These are phyloP conservation scores for Tinea trinotella DNA, from an alignment of 2,888 invertebrate genomes.

Conservation along the genomic window DNA sequence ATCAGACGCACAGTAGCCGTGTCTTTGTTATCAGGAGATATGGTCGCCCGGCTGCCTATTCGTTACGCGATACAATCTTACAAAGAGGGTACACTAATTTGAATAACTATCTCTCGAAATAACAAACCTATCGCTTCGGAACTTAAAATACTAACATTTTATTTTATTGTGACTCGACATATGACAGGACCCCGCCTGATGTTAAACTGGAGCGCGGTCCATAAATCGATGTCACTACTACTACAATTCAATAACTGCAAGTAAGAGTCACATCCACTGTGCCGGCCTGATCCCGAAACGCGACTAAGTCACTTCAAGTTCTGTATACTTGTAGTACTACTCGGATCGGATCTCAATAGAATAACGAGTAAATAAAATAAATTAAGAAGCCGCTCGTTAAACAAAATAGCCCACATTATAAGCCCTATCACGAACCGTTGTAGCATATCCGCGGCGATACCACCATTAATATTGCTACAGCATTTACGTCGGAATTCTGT, in stretches of 20 bases:
- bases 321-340: too few species aligned
- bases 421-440: constrained; percentile 21
- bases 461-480: constrained; percentile 49
- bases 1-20: not conserved
- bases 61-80: constrained; percentile 55
- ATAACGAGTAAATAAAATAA: not conserved
- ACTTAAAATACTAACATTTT: not conserved
- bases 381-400: constrained; percentile 5
- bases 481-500: constrained; percentile 67
- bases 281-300: too few species aligned
- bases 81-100: constrained; percentile 23
- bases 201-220: too few species aligned
- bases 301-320: too few species aligned
- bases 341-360: not conserved
- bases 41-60: constrained; percentile 33
- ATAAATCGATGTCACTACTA: too few species aligned
- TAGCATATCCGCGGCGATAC: constrained; percentile 20
- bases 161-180: too few species aligned
- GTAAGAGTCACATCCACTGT: too few species aligned
- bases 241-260: too few species aligned
- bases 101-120: constrained; percentile 2
- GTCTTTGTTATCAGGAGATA: constrained; percentile 1
- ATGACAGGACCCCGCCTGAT: too few species aligned
- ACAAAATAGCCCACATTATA: constrained; percentile 14
- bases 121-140: not conserved